phyloP scores from a whole-genome alignment of 2,888 invertebrate species.

The Mythimna loreyi region DNA sequence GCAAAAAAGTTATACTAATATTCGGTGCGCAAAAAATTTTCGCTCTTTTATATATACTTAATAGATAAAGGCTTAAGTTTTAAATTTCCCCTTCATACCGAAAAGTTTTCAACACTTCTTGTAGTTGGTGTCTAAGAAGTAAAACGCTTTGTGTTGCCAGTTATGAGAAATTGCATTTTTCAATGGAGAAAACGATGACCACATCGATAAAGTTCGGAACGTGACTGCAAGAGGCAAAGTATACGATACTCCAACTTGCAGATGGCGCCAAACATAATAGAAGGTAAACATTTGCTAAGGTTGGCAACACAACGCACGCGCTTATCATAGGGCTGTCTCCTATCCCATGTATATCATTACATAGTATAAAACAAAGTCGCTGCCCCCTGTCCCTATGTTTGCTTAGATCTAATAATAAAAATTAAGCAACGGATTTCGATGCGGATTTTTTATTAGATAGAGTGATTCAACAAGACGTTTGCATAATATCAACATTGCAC shows the following conservation, averaged over 20 bases:
- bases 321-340: slow-evolving; percentile 49
- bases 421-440: too few species aligned
- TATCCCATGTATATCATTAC: too few species aligned
- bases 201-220: slow-evolving; percentile 43
- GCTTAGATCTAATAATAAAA: too few species aligned
- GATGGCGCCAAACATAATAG: slow-evolving; percentile 78
- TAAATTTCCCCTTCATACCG: slow-evolving; percentile 1
- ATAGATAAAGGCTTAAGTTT: slow-evolving; percentile 30
- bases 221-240: slow-evolving; percentile 51
- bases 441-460: too few species aligned
- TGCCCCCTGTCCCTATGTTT: too few species aligned
- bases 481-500: too few species aligned
- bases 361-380: too few species aligned
- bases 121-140: not conserved
- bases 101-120: slow-evolving; percentile 7
- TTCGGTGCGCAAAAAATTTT: not conserved
- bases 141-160: slow-evolving; percentile 22
- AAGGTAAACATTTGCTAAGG: slow-evolving; percentile 80
- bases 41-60: slow-evolving; percentile 5
- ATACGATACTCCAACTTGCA: slow-evolving; percentile 56
- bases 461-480: too few species aligned
- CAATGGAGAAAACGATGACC: slow-evolving; percentile 19
- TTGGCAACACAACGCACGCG: slow-evolving; percentile 60
- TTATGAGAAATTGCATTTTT: slow-evolving; percentile 29
- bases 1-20: slow-evolving; percentile 21